phyloP scores from a whole-genome alignment of 2,113 vertebrate species.

The Recurvirostra avosetta region DNA sequence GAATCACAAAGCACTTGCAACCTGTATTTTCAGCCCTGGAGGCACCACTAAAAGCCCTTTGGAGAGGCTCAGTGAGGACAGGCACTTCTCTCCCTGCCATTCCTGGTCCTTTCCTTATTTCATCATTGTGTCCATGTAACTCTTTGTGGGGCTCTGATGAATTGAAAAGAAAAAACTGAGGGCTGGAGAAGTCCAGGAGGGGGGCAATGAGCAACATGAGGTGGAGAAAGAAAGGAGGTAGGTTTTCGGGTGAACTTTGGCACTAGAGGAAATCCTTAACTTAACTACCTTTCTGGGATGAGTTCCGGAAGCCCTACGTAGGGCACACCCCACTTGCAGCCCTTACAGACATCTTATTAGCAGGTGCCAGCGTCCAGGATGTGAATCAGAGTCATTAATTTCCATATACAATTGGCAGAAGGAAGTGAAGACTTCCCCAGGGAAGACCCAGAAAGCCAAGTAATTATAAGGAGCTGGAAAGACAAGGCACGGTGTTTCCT shows the following conservation, averaged over 20 bases:
- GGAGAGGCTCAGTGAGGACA: not conserved
- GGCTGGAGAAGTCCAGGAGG: not conserved
- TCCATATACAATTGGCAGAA: not conserved
- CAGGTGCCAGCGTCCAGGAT: conserved; percentile 11
- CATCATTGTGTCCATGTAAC: not conserved
- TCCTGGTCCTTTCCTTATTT: not conserved
- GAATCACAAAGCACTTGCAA: not conserved
- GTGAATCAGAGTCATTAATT: conserved; percentile 41
- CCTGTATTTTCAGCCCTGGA: not conserved
- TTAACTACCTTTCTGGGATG: not conserved
- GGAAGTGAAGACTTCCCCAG: not conserved
- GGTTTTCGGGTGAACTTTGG: not conserved
- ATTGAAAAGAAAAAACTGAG: not conserved
- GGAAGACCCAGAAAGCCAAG: not conserved
- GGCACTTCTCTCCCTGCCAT: not conserved
- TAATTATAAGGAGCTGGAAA: conserved; percentile 4
- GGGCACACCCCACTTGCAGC: not conserved
- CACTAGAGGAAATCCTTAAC: not conserved
- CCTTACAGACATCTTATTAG: not conserved
- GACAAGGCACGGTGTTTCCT: not conserved
- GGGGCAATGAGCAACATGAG: not conserved
- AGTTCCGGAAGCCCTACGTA: not conserved
- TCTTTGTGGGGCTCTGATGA: not conserved
- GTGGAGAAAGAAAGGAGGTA: not conserved
- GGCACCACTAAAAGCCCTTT: not conserved